Conservation (phyloP, 2,797 vertebrate genomes). For the Ambastaia sidthimunki region DNA sequence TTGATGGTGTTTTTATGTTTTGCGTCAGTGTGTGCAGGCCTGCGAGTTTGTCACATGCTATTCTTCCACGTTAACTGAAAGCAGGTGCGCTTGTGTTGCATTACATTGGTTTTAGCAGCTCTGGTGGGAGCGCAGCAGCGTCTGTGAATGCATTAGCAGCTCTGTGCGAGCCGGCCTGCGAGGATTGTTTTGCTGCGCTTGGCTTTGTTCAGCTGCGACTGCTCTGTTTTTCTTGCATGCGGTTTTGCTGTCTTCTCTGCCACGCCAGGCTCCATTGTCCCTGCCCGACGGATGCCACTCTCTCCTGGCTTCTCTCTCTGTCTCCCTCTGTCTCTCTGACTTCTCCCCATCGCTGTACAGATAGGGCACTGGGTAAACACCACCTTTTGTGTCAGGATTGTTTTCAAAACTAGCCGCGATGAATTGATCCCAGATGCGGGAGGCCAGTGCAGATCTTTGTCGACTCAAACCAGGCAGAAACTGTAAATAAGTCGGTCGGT, state of each 20-base stretch:
- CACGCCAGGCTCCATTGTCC: slow-evolving; percentile 46
- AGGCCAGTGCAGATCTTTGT: not conserved
- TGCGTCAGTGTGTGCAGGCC: slow-evolving; percentile 51
- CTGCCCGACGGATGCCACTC: slow-evolving; percentile 24
- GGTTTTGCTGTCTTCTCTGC: slow-evolving; percentile 38
- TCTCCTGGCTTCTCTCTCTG: slow-evolving; percentile 2
- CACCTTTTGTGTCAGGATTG: slow-evolving; percentile 20
- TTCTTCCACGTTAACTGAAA: slow-evolving; percentile 49
- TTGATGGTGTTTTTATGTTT: slow-evolving; percentile 40
- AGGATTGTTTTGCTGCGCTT: slow-evolving; percentile 52
- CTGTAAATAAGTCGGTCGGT: not conserved
- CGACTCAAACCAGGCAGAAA: slow-evolving; percentile 8
- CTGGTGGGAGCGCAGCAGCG: slow-evolving; percentile 28
- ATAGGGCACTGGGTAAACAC: slow-evolving; percentile 29
- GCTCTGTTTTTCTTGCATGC: slow-evolving; percentile 62
- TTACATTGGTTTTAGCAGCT: slow-evolving; percentile 32
- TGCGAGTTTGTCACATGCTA: slow-evolving; percentile 52
- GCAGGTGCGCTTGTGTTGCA: slow-evolving; percentile 45
- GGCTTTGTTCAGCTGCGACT: slow-evolving; percentile 54
- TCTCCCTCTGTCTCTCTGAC: not conserved
- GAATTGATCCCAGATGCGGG: slow-evolving; percentile 28
- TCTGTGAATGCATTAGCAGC: slow-evolving; percentile 51
- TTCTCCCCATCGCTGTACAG: not conserved
- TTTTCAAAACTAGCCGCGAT: slow-evolving; percentile 19
- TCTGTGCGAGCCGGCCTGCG: slow-evolving; percentile 25